Base-by-base conservation (phyloP, 2,888 invertebrate genomes). In the Argyra leucocephala region DNA sequence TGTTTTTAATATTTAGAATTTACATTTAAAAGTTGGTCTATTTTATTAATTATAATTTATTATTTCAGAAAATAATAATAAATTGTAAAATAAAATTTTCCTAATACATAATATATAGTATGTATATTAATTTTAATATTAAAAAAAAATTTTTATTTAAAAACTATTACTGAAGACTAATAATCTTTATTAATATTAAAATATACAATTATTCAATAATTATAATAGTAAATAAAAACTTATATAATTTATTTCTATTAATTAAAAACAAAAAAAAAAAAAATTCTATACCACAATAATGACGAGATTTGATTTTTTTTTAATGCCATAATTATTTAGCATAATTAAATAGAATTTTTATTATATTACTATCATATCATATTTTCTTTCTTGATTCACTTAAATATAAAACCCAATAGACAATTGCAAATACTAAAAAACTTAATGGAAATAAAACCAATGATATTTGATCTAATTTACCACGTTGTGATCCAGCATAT, bases 401-500 rank as follows among this genome's bases (percentile, higher is more conserved):
- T 66, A 85, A 80, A 75, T 86, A 86, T 66, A 83, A 82, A 69
- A 84, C 83, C 85, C 85, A 86, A 74, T 85, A 86, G 67, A 83
- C 82, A 67, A 83, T 75, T 60, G 83, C 80, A 73, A 86, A 86
- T 4, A 85, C 78, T 48, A 82, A 69, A 76, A 85, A 85, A 74
- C 83, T 82, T 66, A 84, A 67, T 1, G 85, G 85, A 74, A 85
- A 86, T 59, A 85, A 68, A 68, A 84, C 82, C n/a, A 86, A 81
- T 9, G 85, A 85, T 68, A 82, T 82, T 73, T 83, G 83, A 75
- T 85, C 85, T 67, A 85, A 77, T 57, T 82, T 78, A 31, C 85
- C 85, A 69, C 85, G 81, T 73, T 84, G 84, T 67, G 85, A 84
- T 72, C 85, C 85, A 72, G 85, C 85, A 72, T 84, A 86, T 76